Percentiles rank a stretch among this genome's conserved stretches.
phyloP scores from a whole-genome alignment of 2,888 invertebrate genomes.

The Ypsolopha scabrella region DNA sequence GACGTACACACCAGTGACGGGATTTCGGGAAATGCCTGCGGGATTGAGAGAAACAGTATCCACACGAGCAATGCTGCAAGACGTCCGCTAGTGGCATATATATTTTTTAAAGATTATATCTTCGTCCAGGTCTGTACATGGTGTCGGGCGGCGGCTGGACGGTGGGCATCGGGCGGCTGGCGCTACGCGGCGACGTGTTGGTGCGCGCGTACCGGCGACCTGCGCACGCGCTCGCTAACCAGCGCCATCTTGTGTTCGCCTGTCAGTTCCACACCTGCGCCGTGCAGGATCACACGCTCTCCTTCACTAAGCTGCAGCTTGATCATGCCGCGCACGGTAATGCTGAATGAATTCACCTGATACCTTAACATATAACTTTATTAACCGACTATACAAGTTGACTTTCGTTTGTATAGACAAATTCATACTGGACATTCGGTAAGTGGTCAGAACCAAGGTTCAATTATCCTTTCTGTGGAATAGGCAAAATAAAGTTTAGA shows the following conservation, averaged over 20 bases:
- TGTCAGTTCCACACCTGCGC: conserved; percentile 97
- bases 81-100: background rate
- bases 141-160: conserved; percentile 77
- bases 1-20: too few species aligned
- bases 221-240: conserved; percentile 34
- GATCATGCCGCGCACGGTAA: conserved; percentile 87
- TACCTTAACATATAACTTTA: too few species aligned
- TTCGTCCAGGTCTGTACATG: conserved; percentile 73
- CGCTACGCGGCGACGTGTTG: conserved; percentile 89
- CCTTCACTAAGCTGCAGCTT: conserved; percentile 87
- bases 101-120: background rate
- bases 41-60: too few species aligned
- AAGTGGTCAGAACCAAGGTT: too few species aligned
- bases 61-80: too few species aligned
- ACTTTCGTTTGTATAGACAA: too few species aligned
- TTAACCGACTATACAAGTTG: too few species aligned
- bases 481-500: too few species aligned
- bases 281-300: conserved; percentile 85
- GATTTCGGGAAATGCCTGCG: too few species aligned
- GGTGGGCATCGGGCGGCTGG: conserved; percentile 71
- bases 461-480: too few species aligned
- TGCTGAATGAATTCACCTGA: background rate
- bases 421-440: too few species aligned
- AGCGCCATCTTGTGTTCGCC: conserved; percentile 81
- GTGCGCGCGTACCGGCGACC: conserved; percentile 89